A percentile compares a stretch with the other conserved stretches of the same genome.
Evolutionary conservation across 92 coral and sea anemone species (phyloP).

Genomic region (Phenganax subtilis): DNA sequence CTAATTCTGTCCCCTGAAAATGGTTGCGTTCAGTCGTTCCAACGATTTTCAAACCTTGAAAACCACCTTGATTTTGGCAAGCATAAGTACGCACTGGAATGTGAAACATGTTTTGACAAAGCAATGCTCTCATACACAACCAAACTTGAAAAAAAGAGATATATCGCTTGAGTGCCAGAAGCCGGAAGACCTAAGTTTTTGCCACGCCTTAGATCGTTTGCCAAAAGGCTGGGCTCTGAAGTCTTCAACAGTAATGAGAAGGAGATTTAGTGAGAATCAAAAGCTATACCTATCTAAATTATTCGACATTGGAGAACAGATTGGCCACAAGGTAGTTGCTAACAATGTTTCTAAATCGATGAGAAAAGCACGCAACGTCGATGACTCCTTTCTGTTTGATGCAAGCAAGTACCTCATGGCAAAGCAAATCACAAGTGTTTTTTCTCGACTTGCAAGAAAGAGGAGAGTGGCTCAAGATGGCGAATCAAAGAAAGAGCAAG

Average conservation of each 20-base stretch:
- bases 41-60: constrained; percentile 40
- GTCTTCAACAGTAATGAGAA: neutral
- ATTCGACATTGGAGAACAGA: constrained; percentile 20
- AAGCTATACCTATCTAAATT: neutral
- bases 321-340: constrained; percentile 16
- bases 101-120: constrained; percentile 44
- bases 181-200: constrained; percentile 6
- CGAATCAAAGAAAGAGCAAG: neutral
- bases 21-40: constrained; percentile 41
- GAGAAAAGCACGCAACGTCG: constrained; percentile 25
- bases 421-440: constrained; percentile 39
- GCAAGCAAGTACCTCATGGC: constrained; percentile 39
- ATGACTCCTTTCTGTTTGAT: constrained; percentile 36
- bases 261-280: constrained; percentile 10
- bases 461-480: constrained; percentile 19
- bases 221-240: constrained; percentile 3
- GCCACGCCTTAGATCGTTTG: neutral
- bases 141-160: constrained; percentile 44
- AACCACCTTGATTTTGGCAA: constrained; percentile 50
- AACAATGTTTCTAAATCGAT: constrained; percentile 26
- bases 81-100: constrained; percentile 49
- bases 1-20: constrained; percentile 39
- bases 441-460: constrained; percentile 36
- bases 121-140: constrained; percentile 45
- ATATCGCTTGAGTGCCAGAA: constrained; percentile 3